Base-by-base conservation (phyloP, 1,140 invertebrate species). In the Cheumatopsyche charites region DNA sequence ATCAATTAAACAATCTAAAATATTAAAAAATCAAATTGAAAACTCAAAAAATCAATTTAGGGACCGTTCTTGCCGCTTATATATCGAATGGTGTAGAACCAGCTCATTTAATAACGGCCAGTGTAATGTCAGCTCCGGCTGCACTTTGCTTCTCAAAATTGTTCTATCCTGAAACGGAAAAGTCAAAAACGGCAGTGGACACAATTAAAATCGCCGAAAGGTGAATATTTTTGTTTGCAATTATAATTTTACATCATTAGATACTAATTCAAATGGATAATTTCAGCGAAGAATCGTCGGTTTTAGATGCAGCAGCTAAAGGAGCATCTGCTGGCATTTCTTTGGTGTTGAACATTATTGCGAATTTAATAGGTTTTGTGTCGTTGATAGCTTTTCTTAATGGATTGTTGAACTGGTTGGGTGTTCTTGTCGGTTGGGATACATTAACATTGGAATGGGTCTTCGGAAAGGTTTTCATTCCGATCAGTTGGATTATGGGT, bases 121-220 rank as follows among this genome's bases (percentile, higher is more conserved):
- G 93, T 52, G 89, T 98, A 0, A 98, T 99, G 96, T 94, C 95
- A 0, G 96, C 96, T 0, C 95, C 97, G 0, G 94, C 94, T 23
- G 91, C 96, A 0, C 82, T 99, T 3, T 93, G 92, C 76, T 92
- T 90, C 71, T 89, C 94, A 0, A 99, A 99, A 82, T 82, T 99
- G 5, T 87, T 97, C 75, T 93, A 94, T 84, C 97, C 97, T 0
- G 97, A 98, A 85, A 93, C 90, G 0, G 89, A 93, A 78, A 83
- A 89, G 66, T 90, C 91, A 1, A 82, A 88, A 72, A 92, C 94
- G 0, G 88, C 86, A 0, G 86, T 88, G 0, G 86, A 92, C 52
- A 88, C 89, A 52, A 88, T 92, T 9, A 78, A 86, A 75, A 76
- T 88, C 0, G 84, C 88, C 71, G 86, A 87, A 79, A 88, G 87